These are phyloP conservation scores for Varanus komodoensis DNA, from an alignment of 2,113 vertebrate genomes.

Conservation along the genomic window DNA sequence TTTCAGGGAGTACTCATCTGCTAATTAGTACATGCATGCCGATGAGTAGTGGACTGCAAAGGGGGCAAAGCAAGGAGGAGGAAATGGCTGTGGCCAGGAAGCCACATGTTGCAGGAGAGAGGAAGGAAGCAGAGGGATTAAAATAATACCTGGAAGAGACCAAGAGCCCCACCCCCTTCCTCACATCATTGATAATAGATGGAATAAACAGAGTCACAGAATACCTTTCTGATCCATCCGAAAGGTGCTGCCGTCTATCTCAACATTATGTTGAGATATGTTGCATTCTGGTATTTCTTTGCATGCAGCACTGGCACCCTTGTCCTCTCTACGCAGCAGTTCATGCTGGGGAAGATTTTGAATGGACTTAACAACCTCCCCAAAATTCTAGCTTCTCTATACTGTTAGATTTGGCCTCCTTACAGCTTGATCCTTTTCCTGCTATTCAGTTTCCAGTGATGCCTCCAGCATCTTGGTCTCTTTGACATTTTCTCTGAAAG, in stretches of 20 bases:
- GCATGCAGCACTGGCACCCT: too few relatives aligned
- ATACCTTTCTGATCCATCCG: not conserved
- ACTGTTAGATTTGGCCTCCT: not conserved
- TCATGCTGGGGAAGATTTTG: not conserved
- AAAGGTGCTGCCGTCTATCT: not conserved
- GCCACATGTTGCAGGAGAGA: not conserved
- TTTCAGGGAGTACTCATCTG: not conserved
- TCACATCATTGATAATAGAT: not conserved
- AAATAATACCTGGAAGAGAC: not conserved
- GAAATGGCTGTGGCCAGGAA: not conserved
- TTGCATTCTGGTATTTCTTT: not conserved
- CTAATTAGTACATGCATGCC: not conserved
- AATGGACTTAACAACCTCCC: not conserved
- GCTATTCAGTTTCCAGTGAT: not conserved
- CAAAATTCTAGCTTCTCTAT: not conserved
- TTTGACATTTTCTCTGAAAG: slow-evolving; percentile 6
- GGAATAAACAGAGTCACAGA: not conserved
- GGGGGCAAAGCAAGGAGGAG: not conserved
- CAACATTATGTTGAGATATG: not conserved
- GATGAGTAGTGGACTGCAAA: not conserved
- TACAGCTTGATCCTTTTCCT: not conserved
- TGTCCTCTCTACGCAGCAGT: not conserved
- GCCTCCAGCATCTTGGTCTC: not conserved
- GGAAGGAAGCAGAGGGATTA: too few relatives aligned
- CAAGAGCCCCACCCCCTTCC: not conserved